These are phyloP conservation scores for Euplagia quadripunctaria DNA, from an alignment of 2,888 invertebrate genomes.

Conservation along the genomic window DNA sequence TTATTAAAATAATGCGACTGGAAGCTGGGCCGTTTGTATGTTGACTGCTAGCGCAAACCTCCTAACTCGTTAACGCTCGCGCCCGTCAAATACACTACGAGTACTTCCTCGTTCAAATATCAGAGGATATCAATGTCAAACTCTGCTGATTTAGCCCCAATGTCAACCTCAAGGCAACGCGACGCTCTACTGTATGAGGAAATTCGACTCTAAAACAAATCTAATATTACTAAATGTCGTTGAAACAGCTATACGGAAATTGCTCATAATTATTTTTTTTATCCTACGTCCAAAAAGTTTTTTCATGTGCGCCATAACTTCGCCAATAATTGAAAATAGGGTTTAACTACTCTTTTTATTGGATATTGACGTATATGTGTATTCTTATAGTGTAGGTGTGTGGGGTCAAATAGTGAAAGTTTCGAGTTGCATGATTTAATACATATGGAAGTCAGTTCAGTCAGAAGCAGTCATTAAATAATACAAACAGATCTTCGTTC, in stretches of 20 bases:
- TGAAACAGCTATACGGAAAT: conserved; percentile 9
- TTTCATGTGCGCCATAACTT: no score
- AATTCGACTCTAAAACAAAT: conserved; percentile 59
- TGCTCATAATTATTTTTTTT: not conserved
- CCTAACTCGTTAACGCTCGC: conserved; percentile 55
- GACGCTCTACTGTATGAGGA: conserved; percentile 66
- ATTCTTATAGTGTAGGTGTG: no score
- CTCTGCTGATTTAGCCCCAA: conserved; percentile 81
- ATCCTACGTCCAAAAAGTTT: not conserved
- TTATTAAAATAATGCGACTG: not conserved
- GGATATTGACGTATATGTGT: no score
- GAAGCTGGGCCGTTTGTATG: conserved; percentile 6
- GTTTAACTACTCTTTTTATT: not conserved
- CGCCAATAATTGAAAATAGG: not conserved
- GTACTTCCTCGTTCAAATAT: conserved; percentile 81
- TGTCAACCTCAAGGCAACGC: conserved; percentile 79
- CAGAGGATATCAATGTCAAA: conserved; percentile 82
- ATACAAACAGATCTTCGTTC: not conserved
- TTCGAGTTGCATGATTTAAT: no score
- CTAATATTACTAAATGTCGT: conserved; percentile 44
- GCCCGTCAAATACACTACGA: conserved; percentile 65
- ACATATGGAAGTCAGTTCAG: no score
- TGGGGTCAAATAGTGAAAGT: no score
- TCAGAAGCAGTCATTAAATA: no score
- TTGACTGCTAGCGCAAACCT: conserved; percentile 27